Evolutionary conservation across 2,113 vertebrate species (phyloP).

Genomic region (Heterochromis multidens): DNA sequence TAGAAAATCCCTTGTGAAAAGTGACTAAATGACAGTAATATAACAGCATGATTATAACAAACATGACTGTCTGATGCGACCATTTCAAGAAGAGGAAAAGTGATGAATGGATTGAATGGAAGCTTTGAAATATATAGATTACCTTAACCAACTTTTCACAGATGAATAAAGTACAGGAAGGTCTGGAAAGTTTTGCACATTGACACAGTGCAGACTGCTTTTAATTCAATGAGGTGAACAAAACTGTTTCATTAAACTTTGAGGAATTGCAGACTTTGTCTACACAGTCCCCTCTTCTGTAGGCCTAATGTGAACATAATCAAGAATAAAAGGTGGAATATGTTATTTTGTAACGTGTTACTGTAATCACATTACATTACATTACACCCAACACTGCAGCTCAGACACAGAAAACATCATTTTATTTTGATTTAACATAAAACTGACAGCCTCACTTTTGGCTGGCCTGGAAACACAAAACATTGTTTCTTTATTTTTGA

Average conservation of each 20-base stretch:
- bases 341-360: too few relatives aligned
- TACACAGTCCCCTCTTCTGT: not conserved
- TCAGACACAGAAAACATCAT: too few relatives aligned
- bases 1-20: not conserved
- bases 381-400: too few relatives aligned
- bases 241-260: too few relatives aligned
- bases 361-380: too few relatives aligned
- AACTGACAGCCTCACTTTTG: too few relatives aligned
- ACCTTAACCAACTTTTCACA: not conserved
- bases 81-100: not conserved
- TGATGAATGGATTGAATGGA: not conserved
- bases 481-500: too few relatives aligned
- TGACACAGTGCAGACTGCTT: not conserved
- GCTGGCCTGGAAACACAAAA: too few relatives aligned
- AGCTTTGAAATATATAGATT: not conserved
- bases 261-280: too few relatives aligned
- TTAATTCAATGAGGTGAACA: not conserved
- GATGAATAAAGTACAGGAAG: not conserved
- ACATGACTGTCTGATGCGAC: not conserved
- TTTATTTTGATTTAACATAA: too few relatives aligned
- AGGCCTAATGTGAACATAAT: not conserved
- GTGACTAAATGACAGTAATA: not conserved
- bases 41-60: not conserved
- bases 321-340: not conserved
- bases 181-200: not conserved